phyloP scores from a whole-genome alignment of 1,140 invertebrate genomes.

The Notospermus geniculatus region DNA sequence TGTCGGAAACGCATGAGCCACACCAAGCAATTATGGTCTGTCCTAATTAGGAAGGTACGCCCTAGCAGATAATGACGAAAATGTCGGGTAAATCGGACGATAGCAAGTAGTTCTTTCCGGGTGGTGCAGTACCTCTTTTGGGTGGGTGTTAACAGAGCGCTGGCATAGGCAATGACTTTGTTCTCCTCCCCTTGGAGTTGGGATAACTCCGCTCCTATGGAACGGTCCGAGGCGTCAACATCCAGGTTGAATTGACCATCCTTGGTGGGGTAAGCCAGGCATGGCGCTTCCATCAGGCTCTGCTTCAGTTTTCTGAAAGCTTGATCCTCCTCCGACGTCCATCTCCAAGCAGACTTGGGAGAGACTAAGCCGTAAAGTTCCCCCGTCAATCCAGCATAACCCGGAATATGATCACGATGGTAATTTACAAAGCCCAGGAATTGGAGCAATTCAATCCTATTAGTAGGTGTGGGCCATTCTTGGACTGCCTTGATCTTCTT shows the following conservation, averaged over 20 bases:
- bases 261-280: not conserved
- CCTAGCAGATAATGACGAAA: not conserved
- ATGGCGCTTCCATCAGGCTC: not conserved
- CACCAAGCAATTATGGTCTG: not conserved
- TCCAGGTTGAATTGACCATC: no score
- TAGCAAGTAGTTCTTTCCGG: slow-evolving; percentile 5
- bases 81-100: not conserved
- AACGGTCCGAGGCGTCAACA: not conserved
- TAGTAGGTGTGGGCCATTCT: not conserved
- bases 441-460: no score
- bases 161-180: slow-evolving; percentile 1
- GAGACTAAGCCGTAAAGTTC: not conserved
- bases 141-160: not conserved
- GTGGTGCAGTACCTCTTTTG: slow-evolving; percentile 8
- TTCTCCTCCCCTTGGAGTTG: not conserved
- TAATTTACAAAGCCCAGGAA: not conserved
- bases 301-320: not conserved
- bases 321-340: not conserved
- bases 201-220: not conserved
- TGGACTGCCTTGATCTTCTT: not conserved
- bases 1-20: no score
- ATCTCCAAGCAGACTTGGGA: not conserved
- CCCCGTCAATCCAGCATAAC: not conserved
- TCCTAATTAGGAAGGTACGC: not conserved
- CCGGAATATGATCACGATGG: not conserved